Evolutionary conservation across 2,888 invertebrate species (phyloP).

Genomic region (Coenonympha arcania): DNA sequence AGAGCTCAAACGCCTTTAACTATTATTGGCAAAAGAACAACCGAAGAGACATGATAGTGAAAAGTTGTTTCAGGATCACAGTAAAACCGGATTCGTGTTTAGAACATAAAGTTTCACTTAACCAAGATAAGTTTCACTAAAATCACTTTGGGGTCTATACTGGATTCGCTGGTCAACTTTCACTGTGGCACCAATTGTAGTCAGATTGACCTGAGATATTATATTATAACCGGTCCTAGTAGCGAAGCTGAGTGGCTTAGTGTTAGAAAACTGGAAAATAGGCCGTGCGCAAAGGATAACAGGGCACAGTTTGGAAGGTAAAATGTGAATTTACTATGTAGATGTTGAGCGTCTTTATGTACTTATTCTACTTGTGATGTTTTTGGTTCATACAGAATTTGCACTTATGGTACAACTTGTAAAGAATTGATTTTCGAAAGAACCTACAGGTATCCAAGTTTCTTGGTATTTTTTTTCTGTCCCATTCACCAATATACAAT

Average conservation of each 20-base stretch:
- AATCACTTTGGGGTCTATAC: conserved; percentile 8
- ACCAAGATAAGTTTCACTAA: conserved; percentile 3
- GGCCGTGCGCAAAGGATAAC: neutral
- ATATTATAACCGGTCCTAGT: conserved; percentile 15
- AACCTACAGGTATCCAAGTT: no score
- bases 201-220: conserved; percentile 7
- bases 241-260: neutral
- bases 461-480: no score
- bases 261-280: no score
- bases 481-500: no score
- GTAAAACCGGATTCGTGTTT: neutral
- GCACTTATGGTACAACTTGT: no score
- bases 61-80: neutral
- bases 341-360: no score
- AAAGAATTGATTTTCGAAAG: no score
- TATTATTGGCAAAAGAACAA: no score
- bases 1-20: no score
- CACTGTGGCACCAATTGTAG: conserved; percentile 14
- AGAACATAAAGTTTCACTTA: conserved; percentile 1
- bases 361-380: no score
- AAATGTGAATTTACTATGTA: neutral
- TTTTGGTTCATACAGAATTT: no score
- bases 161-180: conserved; percentile 12
- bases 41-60: no score
- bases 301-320: neutral